phyloP scores from a whole-genome alignment of 1,140 invertebrate genomes.

The Diabrotica undecimpunctata region DNA sequence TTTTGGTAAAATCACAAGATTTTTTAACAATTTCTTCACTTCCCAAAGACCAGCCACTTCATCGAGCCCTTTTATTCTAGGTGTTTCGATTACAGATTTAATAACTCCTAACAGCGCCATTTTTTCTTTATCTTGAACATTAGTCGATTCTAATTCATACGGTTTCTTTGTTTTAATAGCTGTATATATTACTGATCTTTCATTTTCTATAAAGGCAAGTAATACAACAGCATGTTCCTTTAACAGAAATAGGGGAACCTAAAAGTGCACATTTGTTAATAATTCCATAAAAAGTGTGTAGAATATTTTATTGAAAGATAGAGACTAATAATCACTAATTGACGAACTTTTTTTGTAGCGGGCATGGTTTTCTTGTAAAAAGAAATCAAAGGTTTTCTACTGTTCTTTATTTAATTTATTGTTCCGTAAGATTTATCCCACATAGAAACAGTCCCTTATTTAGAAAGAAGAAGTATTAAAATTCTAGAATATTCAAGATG shows the following conservation, averaged over 20 bases:
- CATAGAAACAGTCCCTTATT: too few species aligned
- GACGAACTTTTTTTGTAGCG: not conserved
- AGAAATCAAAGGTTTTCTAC: not conserved
- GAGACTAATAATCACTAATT: not conserved
- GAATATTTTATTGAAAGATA: not conserved
- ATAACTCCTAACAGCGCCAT: not conserved
- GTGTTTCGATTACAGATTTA: constrained; percentile 24
- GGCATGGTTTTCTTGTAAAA: not conserved
- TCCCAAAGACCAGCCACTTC: constrained; percentile 36
- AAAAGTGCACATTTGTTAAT: not conserved
- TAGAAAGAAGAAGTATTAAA: too few species aligned
- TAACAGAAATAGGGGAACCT: constrained; percentile 4
- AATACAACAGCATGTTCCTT: not conserved
- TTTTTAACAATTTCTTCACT: constrained; percentile 23
- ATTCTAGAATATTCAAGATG: too few species aligned
- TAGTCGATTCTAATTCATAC: not conserved
- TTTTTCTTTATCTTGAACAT: not conserved
- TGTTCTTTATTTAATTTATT: too few species aligned
- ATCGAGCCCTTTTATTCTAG: constrained; percentile 34
- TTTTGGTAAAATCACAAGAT: constrained; percentile 35
- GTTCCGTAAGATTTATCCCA: too few species aligned
- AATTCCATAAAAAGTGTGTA: not conserved
- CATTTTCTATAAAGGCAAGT: not conserved
- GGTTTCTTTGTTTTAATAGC: not conserved
- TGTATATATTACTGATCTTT: not conserved